These are phyloP conservation scores for Malurus melanocephalus DNA, from an alignment of 2,113 vertebrate species.

Conservation along the genomic window DNA sequence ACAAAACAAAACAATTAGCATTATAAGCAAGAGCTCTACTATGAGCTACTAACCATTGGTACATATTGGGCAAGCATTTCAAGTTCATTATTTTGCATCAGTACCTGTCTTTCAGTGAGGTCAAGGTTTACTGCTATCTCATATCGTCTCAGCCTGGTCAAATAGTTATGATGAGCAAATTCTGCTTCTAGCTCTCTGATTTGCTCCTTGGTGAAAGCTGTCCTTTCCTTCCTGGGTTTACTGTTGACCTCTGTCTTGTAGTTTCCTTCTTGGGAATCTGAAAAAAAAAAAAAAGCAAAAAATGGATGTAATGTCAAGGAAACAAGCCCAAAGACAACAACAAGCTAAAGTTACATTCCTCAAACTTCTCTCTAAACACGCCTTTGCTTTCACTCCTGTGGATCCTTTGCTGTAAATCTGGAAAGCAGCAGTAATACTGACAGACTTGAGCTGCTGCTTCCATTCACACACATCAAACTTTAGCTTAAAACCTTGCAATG, in stretches of 20 bases:
- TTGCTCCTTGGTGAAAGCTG: conserved; percentile 98
- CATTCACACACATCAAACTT: not conserved
- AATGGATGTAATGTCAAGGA: not conserved
- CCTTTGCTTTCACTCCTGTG: not conserved
- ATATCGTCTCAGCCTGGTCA: conserved; percentile 94
- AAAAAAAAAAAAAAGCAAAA: conserved; percentile 43
- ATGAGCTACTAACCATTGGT: not conserved
- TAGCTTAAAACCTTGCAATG: not conserved
- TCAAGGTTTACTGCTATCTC: conserved; percentile 98
- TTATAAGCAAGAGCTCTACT: not conserved
- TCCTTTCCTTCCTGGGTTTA: conserved; percentile 97
- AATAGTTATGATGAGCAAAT: conserved; percentile 98
- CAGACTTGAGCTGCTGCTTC: not conserved
- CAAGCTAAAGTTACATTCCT: not conserved
- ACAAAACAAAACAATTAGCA: not conserved
- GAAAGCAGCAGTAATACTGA: not conserved
- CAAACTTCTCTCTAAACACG: not conserved
- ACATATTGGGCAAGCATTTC: not conserved
- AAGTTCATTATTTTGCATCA: not conserved
- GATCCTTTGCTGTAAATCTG: not conserved
- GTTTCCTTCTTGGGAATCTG: conserved; percentile 96
- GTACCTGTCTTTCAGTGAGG: conserved; percentile 98
- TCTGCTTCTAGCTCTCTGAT: conserved; percentile 97
- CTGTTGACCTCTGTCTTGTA: conserved; percentile 95
- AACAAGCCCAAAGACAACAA: not conserved